Conservation (phyloP, 2,113 vertebrate species). For the Proterorhinus semilunaris region DNA sequence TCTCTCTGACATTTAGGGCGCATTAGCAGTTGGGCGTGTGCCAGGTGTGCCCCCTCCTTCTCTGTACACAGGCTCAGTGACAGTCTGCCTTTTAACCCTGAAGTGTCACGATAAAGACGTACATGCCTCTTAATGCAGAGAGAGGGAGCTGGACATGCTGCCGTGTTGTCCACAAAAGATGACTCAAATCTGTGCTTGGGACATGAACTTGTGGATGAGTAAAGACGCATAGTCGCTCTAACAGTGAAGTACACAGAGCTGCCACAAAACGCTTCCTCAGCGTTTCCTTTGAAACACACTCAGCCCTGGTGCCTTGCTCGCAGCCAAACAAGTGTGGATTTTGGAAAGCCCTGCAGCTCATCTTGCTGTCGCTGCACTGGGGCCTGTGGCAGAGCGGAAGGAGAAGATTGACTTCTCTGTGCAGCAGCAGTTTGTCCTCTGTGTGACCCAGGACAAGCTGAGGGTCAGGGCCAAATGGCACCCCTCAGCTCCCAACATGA, state of each 20-base stretch:
- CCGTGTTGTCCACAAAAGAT: constrained; percentile 47
- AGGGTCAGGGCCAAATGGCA: constrained; percentile 47
- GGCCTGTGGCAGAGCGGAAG: constrained; percentile 54
- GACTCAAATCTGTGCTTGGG: constrained; percentile 46
- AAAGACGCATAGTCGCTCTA: constrained; percentile 46
- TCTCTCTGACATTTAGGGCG: constrained; percentile 72
- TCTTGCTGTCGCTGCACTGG: constrained; percentile 66
- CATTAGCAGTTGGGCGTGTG: constrained; percentile 68
- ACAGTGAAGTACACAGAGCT: constrained; percentile 59
- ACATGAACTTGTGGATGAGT: constrained; percentile 34
- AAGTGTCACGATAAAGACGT: constrained; percentile 34
- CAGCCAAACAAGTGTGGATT: constrained; percentile 66
- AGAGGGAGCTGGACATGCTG: constrained; percentile 32
- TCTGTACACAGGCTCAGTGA: constrained; percentile 46
- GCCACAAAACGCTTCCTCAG: constrained; percentile 62
- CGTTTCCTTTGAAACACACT: constrained; percentile 66
- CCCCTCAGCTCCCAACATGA: constrained; percentile 2
- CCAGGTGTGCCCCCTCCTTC: constrained; percentile 51
- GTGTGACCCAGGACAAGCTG: constrained; percentile 48
- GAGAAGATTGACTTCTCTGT: constrained; percentile 63
- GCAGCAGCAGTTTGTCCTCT: constrained; percentile 54
- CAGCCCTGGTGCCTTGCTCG: constrained; percentile 55
- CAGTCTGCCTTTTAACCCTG: constrained; percentile 54
- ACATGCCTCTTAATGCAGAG: constrained; percentile 3
- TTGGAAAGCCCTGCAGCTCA: constrained; percentile 66